These are phyloP conservation scores for Steinernema hermaphroditum DNA, from an alignment of 2,888 invertebrate genomes.

Conservation along the genomic window DNA sequence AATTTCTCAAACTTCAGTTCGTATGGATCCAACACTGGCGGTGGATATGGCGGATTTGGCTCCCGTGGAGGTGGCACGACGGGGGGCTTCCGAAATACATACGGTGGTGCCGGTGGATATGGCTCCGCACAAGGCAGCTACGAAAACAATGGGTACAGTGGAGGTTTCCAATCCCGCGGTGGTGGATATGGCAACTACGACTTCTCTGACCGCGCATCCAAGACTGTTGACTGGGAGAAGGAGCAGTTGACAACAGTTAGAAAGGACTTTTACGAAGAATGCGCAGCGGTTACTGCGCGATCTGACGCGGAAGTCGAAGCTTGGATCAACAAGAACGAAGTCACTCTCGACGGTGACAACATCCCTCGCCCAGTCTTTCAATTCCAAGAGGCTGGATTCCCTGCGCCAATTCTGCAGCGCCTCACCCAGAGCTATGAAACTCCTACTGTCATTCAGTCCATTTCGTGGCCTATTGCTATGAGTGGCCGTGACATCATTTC, in stretches of 20 bases:
- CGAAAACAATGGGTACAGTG: too few species aligned
- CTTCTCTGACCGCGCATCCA: not conserved
- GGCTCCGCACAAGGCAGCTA: too few species aligned
- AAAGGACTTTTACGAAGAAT: constrained; percentile 46
- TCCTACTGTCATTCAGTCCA: constrained; percentile 73
- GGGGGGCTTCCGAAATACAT: constrained; percentile 36
- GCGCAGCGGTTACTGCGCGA: constrained; percentile 41
- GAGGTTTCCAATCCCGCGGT: not conserved
- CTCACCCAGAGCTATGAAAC: not conserved
- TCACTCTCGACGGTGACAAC: constrained; percentile 81
- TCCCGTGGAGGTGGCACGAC: constrained; percentile 33
- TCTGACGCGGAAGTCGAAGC: constrained; percentile 69
- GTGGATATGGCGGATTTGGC: constrained; percentile 27
- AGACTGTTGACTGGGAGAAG: constrained; percentile 38
- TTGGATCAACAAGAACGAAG: constrained; percentile 79
- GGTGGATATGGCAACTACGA: not conserved
- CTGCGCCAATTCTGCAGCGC: constrained; percentile 68
- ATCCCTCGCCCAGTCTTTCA: constrained; percentile 82
- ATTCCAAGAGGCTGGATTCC: constrained; percentile 87
- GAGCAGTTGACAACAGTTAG: constrained; percentile 36
- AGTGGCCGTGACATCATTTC: constrained; percentile 65
- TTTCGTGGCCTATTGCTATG: constrained; percentile 88
- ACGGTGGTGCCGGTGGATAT: too few species aligned
- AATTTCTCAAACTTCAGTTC: too few species aligned
- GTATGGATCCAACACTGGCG: too few species aligned